Base-by-base conservation (phyloP, 2,888 invertebrate species). In the Phyllotreta cruciferae region DNA sequence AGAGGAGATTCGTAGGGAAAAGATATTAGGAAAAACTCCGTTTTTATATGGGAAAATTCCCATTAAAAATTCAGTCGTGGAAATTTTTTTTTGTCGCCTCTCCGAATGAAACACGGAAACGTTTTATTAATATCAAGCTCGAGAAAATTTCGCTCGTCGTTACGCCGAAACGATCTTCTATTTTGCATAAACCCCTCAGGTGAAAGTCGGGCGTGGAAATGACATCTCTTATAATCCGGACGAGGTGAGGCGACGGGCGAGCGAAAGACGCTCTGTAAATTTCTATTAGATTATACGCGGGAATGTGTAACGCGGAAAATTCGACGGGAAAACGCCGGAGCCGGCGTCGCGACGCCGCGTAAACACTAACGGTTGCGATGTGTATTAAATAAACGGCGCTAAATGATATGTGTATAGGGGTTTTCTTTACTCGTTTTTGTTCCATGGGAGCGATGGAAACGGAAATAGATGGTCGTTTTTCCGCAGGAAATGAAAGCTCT, bases 221-320 rank as follows among this genome's bases (percentile, higher is more conserved):
- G 58, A 58, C 52, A 58, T 58, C 50, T 58, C 50, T 50, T 50
- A 58, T 58, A 58, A 58, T 58, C 58, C 42, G 34, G 35, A 24
- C 24, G 34, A 58, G 58, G 41, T 41, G 36, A 36, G 42, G 42
- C 34, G 39, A 52, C 52, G 37, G 14, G n/a, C 52, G 52, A 52
- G 34, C 41, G 42, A 39, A n/a, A 37, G 49, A 41, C 45, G 39
- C 34, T 35, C 34, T 42, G 52, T 58, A 58, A 58, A 58, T 58
- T 58, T 58, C 14, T 58, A 58, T 58, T 58, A 50, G 36, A 58
- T 58, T 58, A 58, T 58, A n/a, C n/a, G n/a, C n/a, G 24, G 50
- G 42, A 58, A 58, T 42, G 50, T 58, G 58, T 58, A 41, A 58
- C 41, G n/a, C 44, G 50, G 24, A 24, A 24, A 14, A 58, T 58